A percentile compares a stretch with the other conserved stretches of the same genome.
Evolutionary conservation across 2,888 invertebrate genomes (phyloP).

Genomic region (Rhogogaster chlorosoma): DNA sequence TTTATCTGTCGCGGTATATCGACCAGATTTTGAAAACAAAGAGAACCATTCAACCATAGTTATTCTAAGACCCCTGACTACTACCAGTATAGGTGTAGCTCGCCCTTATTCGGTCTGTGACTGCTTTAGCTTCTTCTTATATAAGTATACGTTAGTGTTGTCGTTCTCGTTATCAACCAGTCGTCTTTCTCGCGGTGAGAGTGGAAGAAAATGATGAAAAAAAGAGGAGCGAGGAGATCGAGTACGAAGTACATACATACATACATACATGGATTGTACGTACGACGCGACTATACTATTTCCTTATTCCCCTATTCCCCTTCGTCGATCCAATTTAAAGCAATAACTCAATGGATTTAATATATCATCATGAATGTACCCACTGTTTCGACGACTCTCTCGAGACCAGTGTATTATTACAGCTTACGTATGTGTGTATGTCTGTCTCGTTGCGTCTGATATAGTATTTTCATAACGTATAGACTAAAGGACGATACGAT

Average conservation of each 20-base stretch:
- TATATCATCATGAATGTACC: conserved; percentile 39
- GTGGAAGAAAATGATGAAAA: neutral
- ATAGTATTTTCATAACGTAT: neutral
- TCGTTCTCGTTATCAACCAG: conserved; percentile 44
- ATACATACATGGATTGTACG: neutral
- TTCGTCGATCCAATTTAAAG: conserved; percentile 24
- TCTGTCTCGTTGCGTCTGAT: neutral
- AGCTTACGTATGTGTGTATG: neutral
- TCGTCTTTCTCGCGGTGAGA: conserved; percentile 4
- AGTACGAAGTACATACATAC: conserved; percentile 33
- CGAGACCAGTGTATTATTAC: neutral
- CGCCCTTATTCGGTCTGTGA: conserved; percentile 40
- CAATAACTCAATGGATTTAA: conserved; percentile 49
- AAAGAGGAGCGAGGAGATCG: conserved; percentile 44
- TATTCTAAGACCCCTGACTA: conserved; percentile 58
- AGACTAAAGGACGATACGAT: neutral
- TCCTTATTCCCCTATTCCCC: conserved; percentile 30
- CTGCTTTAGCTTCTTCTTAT: neutral
- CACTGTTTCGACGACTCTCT: conserved; percentile 20
- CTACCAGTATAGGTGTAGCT: conserved; percentile 43
- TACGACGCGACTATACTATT: conserved; percentile 23
- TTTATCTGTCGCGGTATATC: neutral
- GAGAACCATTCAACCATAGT: conserved; percentile 19
- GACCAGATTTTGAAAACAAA: conserved; percentile 41
- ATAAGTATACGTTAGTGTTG: neutral